Percentiles rank a stretch among this genome's conserved stretches.
Conservation (phyloP, 1,140 invertebrate genomes). For the Diploscapter pachys region DNA sequence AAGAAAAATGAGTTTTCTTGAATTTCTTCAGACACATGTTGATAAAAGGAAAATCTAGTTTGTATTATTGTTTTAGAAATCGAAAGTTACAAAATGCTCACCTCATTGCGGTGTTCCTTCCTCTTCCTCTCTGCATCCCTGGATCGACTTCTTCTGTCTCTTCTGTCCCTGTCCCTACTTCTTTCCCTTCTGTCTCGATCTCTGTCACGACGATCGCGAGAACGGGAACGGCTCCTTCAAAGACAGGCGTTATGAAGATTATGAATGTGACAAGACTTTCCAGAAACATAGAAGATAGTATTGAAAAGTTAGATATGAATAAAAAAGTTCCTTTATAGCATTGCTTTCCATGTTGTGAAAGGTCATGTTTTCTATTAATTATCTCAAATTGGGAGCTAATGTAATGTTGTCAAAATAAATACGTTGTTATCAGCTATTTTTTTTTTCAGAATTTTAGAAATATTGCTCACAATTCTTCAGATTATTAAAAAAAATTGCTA, state of each 20-base stretch:
- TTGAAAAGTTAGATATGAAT: neutral
- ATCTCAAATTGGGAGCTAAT: neutral
- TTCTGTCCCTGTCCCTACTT: neutral
- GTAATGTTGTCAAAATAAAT: no score
- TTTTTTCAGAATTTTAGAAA: no score
- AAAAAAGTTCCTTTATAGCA: neutral
- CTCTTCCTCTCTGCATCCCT: neutral
- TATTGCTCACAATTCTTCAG: neutral
- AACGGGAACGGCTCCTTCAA: neutral
- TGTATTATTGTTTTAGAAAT: slow-evolving; percentile 6
- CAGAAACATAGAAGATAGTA: neutral
- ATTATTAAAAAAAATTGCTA: neutral
- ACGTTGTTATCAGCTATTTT: no score
- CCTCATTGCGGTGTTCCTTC: neutral
- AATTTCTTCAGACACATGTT: neutral
- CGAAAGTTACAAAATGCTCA: slow-evolving; percentile 1
- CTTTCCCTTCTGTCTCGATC: slow-evolving; percentile 9
- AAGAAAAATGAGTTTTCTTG: neutral
- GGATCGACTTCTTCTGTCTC: no score
- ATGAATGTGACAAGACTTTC: neutral
- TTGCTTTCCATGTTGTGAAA: neutral
- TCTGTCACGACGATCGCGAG: slow-evolving; percentile 19
- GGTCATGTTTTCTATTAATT: slow-evolving; percentile 1
- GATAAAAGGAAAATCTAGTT: neutral
- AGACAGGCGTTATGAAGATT: no score